A percentile compares a stretch with the other conserved stretches of the same genome.
These are phyloP conservation scores for Sitta carolinensis DNA, from an alignment of 2,797 vertebrate genomes.

Conservation along the genomic window DNA sequence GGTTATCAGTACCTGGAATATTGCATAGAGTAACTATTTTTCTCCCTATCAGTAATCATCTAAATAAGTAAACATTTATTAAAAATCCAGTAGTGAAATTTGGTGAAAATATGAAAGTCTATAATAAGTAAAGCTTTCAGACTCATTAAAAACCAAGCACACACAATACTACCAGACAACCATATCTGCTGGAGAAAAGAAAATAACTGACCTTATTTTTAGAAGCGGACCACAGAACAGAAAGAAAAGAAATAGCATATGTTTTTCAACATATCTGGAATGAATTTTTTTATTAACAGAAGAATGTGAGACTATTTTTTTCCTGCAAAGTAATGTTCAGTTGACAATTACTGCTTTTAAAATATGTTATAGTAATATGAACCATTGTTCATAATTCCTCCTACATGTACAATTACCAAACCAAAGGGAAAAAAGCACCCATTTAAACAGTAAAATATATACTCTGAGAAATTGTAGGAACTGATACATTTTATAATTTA, in stretches of 20 bases:
- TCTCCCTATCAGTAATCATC: not conserved
- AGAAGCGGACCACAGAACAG: not conserved
- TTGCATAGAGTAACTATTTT: not conserved
- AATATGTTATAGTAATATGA: not conserved
- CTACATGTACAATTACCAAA: conserved; percentile 36
- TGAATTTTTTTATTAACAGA: conserved; percentile 51
- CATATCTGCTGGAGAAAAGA: not conserved
- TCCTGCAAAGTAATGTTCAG: conserved; percentile 30
- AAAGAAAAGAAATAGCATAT: not conserved
- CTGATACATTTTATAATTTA: conserved; percentile 27
- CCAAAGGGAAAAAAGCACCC: not conserved
- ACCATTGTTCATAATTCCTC: conserved; percentile 41
- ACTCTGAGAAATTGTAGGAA: conserved; percentile 35
- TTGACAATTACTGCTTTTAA: conserved; percentile 50
- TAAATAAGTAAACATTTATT: not conserved
- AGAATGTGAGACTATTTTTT: conserved; percentile 17
- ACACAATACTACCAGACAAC: not conserved
- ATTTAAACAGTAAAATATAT: conserved; percentile 36
- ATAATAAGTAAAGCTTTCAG: not conserved
- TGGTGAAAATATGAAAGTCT: not conserved
- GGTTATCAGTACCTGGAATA: not conserved
- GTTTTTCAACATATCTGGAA: conserved; percentile 8
- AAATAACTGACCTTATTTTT: not conserved
- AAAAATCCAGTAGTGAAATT: not conserved
- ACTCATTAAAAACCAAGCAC: not conserved